Base-by-base conservation (phyloP, 2,888 invertebrate genomes). In the Ellobium chinense region DNA sequence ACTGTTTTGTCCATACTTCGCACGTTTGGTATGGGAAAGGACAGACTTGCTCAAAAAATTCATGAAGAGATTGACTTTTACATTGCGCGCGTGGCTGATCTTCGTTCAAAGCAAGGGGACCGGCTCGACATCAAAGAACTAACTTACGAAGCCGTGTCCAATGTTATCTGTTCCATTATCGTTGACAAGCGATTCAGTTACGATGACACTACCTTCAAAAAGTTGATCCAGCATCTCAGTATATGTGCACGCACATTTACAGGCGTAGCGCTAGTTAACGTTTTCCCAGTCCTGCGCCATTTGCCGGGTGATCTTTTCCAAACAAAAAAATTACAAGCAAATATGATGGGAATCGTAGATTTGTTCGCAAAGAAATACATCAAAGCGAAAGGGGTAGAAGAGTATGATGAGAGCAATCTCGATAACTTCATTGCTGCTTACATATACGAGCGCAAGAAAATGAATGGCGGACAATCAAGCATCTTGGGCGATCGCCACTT, bases 261-360 rank as follows among this genome's bases (percentile, higher is more conserved):
- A 1, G 2, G 7, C 21, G 27, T 37, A 29, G 63, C 24, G 37
- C 5, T 46, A 1, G 31, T 31, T 2, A 34, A 27, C 21, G 39
- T 46, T 31, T 37, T 63, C 24, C 75, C 75, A 21, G 24, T 2
- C 2, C 21, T 75, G 12, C 34, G 37, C 7, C 54, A 75, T 18
- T 1, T 75, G 2, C 75, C 75, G 27, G 75, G 75, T 27, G 75
- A 75, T 27, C 7, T 75, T 18, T 75, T 75, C 46, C 62, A 46
- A 24, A 46, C 54, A 1, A 73, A 60, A 21, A 73, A 56, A 73
- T 56, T 70, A 0, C 31, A 34, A n/a, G 31, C 69, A 14, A 56
- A 46, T 1, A 31, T 18, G 1, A 14, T 18, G 21, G 34, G 31
- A n/a, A 34, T 70, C 21, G 34, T 70, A 56, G 12, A 56, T 9